These are phyloP conservation scores for Cheirogaleus major DNA, from an alignment of 2,797 vertebrate species.

Conservation along the genomic window DNA sequence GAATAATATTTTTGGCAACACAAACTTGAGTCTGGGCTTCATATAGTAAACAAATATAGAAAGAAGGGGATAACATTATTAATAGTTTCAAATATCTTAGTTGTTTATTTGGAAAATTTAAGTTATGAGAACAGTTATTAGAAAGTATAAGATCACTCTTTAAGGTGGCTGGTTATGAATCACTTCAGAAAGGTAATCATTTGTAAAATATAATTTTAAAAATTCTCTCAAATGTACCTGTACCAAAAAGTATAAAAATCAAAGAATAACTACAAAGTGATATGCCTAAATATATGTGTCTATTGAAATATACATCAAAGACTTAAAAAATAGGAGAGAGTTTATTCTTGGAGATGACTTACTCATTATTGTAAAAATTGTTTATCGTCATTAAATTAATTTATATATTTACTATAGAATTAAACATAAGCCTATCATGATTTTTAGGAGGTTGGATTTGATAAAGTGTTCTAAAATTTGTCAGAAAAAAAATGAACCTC, in stretches of 20 bases:
- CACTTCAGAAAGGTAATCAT: neutral
- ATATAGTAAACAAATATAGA: neutral
- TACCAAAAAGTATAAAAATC: neutral
- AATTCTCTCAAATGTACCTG: neutral
- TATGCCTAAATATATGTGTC: neutral
- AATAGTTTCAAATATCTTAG: neutral
- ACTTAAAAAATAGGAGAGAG: neutral
- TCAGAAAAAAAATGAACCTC: neutral
- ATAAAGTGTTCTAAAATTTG: neutral
- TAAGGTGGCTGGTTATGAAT: neutral
- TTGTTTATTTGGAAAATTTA: neutral
- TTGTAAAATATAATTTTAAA: neutral
- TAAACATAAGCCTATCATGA: neutral
- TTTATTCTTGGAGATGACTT: neutral
- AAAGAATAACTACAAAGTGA: neutral
- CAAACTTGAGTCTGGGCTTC: neutral
- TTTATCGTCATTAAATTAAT: neutral
- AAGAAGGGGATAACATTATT: neutral
- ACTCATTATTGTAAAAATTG: neutral
- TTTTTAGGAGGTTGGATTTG: neutral
- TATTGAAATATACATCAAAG: neutral
- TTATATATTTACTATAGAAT: neutral
- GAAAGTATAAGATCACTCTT: neutral
- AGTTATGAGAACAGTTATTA: neutral
- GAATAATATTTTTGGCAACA: neutral